A percentile compares a stretch with the other conserved stretches of the same genome.
Evolutionary conservation across 2,797 vertebrate species (phyloP).

Genomic region (Australoheros facetus): DNA sequence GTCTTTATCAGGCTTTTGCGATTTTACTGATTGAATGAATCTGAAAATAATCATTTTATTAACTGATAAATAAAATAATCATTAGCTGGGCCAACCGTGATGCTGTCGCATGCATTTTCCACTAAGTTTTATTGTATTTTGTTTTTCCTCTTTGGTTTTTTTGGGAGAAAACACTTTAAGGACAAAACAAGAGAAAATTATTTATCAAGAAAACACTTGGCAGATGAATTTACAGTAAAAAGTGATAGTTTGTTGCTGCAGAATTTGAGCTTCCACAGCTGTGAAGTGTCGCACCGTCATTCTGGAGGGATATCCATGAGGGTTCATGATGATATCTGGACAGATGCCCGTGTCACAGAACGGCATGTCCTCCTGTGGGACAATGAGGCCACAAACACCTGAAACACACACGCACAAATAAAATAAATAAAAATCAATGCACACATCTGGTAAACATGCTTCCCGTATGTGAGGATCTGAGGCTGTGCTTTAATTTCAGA

Average conservation of each 20-base stretch:
- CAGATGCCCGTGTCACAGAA: conserved; percentile 98
- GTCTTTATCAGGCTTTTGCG: neutral
- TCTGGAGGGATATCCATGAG: conserved; percentile 97
- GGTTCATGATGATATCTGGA: conserved; percentile 99
- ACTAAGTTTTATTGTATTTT: no score
- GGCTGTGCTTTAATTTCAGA: neutral
- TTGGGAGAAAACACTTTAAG: accelerated
- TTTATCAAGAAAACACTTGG: neutral
- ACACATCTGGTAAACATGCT: neutral
- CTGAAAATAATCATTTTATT: neutral
- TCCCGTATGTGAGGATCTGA: neutral
- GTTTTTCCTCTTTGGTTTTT: neutral
- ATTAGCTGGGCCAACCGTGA: neutral
- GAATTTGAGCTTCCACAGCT: neutral
- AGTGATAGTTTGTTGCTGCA: neutral
- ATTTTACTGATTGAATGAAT: neutral
- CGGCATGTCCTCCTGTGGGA: conserved; percentile 98
- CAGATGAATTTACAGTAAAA: neutral
- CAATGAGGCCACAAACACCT: conserved; percentile 99
- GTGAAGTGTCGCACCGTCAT: conserved; percentile 88
- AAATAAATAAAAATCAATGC: neutral
- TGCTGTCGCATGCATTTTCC: no score
- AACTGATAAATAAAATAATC: neutral
- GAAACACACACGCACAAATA: conserved; percentile 37
- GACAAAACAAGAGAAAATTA: neutral